Base-by-base conservation (phyloP, 1,140 invertebrate species). In the Orchesella cincta region DNA sequence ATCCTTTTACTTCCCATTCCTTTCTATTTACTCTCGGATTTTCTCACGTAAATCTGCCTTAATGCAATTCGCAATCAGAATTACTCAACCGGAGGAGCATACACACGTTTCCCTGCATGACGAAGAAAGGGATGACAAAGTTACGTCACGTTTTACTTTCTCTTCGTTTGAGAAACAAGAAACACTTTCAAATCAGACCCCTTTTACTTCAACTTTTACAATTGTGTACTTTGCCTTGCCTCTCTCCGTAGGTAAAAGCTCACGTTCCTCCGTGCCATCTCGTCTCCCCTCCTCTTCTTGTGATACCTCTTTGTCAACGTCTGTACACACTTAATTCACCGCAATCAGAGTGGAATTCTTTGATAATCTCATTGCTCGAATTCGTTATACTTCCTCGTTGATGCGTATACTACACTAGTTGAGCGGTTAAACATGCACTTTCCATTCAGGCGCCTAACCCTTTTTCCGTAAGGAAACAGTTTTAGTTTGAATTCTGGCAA, bases 1-100 rank as follows among this genome's bases (percentile, higher is more conserved):
- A 67, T 67, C 62, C 29, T 31, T 29, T 29, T 29, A 67, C 12
- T 67, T 67, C 62, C 31, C 31, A 67, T 33, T 33, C 62, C 14
- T 18, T 67, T n/a, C n/a, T n/a, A n/a, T n/a, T n/a, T n/a, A n/a
- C n/a, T n/a, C n/a, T n/a, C n/a, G n/a, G 8, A 12, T 23, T 16
- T 12, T 57, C 62, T 29, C 62, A 67, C 62, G 62, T 67, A 33
- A 67, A 67, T 26, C 62, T 67, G 62, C n/a, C 31, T 67, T 67
- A 67, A 67, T 67, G 62, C 62, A 67, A 67, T 67, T 67, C 33
- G 62, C 62, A 67, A 67, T 67, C 62, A 67, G 62, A 67, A 67
- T 67, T 29, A 67, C 62, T 67, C 62, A 67, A 67, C 28, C 33
- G 62, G 29, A 67, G 31, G 26, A n/a, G n/a, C n/a, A n/a, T n/a